These are phyloP conservation scores for Montipora efflorescens DNA, from an alignment of 64 coral and sea anemone species.

Conservation along the genomic window DNA sequence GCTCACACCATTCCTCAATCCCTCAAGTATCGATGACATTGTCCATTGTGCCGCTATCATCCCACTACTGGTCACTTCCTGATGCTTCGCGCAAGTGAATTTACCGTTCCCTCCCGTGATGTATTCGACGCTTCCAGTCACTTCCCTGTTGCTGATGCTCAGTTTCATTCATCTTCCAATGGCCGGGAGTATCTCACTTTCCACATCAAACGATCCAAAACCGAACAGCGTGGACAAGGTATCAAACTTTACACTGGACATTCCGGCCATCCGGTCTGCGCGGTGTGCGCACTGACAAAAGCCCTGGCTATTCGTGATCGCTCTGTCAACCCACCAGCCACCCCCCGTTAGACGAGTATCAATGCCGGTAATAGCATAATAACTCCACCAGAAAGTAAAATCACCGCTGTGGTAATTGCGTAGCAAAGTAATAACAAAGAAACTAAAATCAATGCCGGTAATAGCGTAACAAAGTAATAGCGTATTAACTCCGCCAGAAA, in stretches of 20 bases:
- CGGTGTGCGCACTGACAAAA: neutral
- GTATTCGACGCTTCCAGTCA: neutral
- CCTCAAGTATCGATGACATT: neutral
- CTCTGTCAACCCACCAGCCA: neutral
- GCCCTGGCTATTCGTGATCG: neutral
- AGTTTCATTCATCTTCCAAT: neutral
- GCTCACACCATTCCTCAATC: neutral
- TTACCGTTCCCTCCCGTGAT: neutral
- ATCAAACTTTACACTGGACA: slow-evolving; percentile 2
- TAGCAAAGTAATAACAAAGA: too few relatives aligned
- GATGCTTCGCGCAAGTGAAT: slow-evolving; percentile 17
- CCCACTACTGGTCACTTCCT: neutral
- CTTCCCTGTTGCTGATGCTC: neutral
- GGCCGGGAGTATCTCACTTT: slow-evolving; percentile 3
- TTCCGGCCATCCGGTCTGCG: slow-evolving; percentile 15
- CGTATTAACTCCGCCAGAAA: too few relatives aligned
- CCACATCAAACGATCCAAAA: slow-evolving; percentile 37
- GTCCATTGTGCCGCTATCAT: slow-evolving; percentile 15
- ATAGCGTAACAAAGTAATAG: too few relatives aligned
- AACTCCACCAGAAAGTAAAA: too few relatives aligned
- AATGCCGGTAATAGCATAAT: too few relatives aligned
- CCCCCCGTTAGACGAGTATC: too few relatives aligned
- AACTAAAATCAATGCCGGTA: too few relatives aligned
- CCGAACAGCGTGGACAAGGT: neutral
- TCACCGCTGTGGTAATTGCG: too few relatives aligned